Percentiles rank a stretch among this genome's conserved stretches.
Conservation (phyloP, 2,888 invertebrate genomes). For the Parnassius orleans region DNA sequence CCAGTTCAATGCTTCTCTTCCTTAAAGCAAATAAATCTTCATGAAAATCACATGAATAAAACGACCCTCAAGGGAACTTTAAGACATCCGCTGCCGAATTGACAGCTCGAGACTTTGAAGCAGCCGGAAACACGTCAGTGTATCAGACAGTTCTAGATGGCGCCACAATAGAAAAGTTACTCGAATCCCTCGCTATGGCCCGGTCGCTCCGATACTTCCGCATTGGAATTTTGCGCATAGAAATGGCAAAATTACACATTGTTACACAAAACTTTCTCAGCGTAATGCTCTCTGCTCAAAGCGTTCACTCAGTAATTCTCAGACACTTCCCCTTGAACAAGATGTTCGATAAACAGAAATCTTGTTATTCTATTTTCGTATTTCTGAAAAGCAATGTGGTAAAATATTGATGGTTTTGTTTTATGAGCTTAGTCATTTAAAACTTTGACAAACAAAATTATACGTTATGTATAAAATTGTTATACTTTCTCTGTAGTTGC, state of each 20-base stretch:
- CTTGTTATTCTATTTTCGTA: constrained; percentile 37
- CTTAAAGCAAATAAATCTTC: constrained; percentile 61
- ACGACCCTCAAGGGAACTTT: constrained; percentile 72
- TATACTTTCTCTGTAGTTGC: no score
- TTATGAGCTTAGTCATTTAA: not conserved
- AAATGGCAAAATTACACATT: constrained; percentile 78
- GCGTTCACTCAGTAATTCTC: constrained; percentile 61
- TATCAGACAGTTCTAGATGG: constrained; percentile 73
- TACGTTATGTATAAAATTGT: no score
- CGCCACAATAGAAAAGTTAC: constrained; percentile 72
- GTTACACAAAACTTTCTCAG: constrained; percentile 74
- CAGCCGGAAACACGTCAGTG: constrained; percentile 76
- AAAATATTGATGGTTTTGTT: not conserved
- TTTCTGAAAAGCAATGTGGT: constrained; percentile 18
- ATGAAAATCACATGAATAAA: constrained; percentile 60
- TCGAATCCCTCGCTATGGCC: constrained; percentile 49
- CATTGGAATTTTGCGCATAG: constrained; percentile 69
- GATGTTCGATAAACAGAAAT: constrained; percentile 59
- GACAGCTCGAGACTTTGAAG: constrained; percentile 76
- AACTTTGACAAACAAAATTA: no score
- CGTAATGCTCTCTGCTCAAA: constrained; percentile 64
- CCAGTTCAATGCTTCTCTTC: constrained; percentile 3
- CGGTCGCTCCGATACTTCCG: constrained; percentile 61
- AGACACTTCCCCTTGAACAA: constrained; percentile 58
- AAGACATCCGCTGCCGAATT: constrained; percentile 66